Conservation (phyloP, 1,140 invertebrate species). For the Muscidifurax raptorellus region DNA sequence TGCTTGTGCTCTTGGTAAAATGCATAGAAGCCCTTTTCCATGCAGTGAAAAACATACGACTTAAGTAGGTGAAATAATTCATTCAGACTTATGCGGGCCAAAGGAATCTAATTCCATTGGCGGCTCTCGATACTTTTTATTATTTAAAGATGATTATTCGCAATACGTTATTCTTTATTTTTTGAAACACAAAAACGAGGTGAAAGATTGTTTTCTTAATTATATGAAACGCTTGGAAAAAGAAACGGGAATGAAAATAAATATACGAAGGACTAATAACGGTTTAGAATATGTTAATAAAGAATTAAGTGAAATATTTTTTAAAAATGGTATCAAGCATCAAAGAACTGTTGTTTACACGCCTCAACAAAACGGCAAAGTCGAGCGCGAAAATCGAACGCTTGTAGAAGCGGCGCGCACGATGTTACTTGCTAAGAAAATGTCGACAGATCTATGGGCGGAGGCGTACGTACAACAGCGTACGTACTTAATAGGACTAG, state of each 20-base stretch:
- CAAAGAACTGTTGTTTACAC: neutral
- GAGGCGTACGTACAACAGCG: constrained; percentile 2
- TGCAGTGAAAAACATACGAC: constrained; percentile 12
- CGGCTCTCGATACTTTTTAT: constrained; percentile 54
- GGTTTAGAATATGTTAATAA: constrained; percentile 44
- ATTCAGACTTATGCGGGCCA: constrained; percentile 55
- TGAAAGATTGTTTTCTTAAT: constrained; percentile 9
- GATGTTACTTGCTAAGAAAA: neutral
- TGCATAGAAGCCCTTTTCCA: constrained; percentile 43
- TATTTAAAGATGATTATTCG: constrained; percentile 59
- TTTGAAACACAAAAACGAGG: constrained; percentile 30
- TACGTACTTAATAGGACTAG: neutral
- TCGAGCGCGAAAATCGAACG: constrained; percentile 34
- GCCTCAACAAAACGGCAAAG: constrained; percentile 38
- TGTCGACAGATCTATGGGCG: neutral
- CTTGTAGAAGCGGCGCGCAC: constrained; percentile 21
- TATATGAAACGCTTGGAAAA: neutral
- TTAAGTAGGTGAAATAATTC: constrained; percentile 52
- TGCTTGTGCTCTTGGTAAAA: constrained; percentile 48
- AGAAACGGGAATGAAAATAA: neutral
- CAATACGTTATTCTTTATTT: constrained; percentile 54
- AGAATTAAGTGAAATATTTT: constrained; percentile 18
- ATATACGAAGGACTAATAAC: constrained; percentile 44
- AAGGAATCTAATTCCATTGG: constrained; percentile 52
- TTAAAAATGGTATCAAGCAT: constrained; percentile 33